phyloP scores from a whole-genome alignment of 1,140 invertebrate species.

The Drosophila kikkawai region DNA sequence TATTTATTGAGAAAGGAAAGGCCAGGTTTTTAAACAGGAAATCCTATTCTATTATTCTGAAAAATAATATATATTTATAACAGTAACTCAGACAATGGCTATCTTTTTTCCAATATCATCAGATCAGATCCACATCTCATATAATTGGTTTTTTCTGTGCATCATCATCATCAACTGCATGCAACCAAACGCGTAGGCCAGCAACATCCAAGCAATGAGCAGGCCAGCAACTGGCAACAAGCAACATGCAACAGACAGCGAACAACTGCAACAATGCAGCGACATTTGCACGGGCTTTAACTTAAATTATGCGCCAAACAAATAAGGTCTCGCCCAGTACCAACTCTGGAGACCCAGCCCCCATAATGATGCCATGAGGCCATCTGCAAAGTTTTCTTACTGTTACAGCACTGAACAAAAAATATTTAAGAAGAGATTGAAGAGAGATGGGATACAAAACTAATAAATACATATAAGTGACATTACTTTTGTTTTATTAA shows the following conservation, averaged over 20 bases:
- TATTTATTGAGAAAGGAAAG: neutral
- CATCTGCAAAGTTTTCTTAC: conserved; percentile 57
- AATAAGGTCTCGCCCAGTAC: conserved; percentile 67
- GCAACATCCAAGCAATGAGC: conserved; percentile 8
- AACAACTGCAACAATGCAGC: conserved; percentile 61
- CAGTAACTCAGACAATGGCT: neutral
- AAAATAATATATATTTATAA: neutral
- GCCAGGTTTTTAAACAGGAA: no score
- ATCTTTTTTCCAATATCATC: neutral
- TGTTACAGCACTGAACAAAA: conserved; percentile 32
- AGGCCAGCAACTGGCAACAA: conserved; percentile 11
- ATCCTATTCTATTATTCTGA: no score
- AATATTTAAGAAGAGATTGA: neutral
- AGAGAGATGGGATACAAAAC: no score
- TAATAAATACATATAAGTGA: neutral
- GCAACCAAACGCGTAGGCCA: conserved; percentile 38
- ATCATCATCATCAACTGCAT: conserved; percentile 25
- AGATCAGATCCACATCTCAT: conserved; percentile 3
- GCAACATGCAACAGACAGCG: conserved; percentile 49
- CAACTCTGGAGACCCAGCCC: conserved; percentile 31
- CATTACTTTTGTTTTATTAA: neutral
- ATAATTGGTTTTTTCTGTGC: conserved; percentile 29
- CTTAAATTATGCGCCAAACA: conserved; percentile 76
- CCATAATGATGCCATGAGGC: conserved; percentile 68
- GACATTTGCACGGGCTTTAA: conserved; percentile 66